Percentiles rank a stretch among this genome's conserved stretches.
Conservation (phyloP, 2,797 vertebrate species). For the Enteromius trimaculatus region DNA sequence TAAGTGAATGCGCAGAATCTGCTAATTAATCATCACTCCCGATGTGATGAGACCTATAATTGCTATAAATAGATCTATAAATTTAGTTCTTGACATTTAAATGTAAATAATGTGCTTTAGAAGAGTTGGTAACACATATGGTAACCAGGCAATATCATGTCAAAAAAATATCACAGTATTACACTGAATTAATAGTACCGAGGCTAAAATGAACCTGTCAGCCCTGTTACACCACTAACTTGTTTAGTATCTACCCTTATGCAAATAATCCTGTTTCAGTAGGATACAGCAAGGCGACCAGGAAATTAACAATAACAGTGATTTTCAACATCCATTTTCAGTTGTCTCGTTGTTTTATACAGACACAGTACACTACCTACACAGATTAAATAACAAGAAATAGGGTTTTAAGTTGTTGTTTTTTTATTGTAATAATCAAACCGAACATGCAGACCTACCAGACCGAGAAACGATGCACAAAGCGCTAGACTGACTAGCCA, state of each 20-base stretch:
- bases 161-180: not conserved
- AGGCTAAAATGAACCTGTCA: not conserved
- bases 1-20: not conserved
- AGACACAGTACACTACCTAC: no score
- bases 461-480: conserved; percentile 79
- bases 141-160: not conserved
- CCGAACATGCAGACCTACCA: conserved; percentile 65
- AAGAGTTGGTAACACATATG: not conserved
- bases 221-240: not conserved
- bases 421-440: not conserved
- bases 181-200: not conserved
- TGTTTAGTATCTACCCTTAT: not conserved
- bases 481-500: conserved; percentile 74
- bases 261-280: conserved; percentile 11
- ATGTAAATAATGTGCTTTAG: not conserved
- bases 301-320: not conserved
- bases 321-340: not conserved
- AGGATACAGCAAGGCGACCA: not conserved
- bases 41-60: not conserved
- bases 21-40: not conserved
- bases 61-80: not conserved
- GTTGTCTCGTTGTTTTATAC: not conserved
- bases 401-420: no score
- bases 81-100: not conserved
- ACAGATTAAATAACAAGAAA: not conserved